Evolutionary conservation across 2,888 invertebrate species (phyloP), one percentile per base, ranked within the genome.

Genomic region (Parnassius glacialis): DNA sequence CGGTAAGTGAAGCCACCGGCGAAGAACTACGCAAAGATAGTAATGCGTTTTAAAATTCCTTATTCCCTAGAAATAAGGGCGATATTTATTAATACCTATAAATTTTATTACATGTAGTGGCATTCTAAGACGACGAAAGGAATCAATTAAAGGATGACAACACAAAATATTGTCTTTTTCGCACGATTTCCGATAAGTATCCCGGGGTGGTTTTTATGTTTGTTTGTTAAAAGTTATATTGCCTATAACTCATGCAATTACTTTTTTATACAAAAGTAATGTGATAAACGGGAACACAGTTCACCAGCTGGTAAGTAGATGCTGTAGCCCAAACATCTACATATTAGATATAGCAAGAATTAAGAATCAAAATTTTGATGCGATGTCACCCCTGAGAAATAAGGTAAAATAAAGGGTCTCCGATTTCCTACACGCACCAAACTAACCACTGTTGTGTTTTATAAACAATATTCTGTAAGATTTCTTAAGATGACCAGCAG

Each of bases 1-100:
- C 78, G 83, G 84, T 84, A 84, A 80, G 76, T 78, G 74, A 74
- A 76, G 79, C 85, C 85, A 78, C 81, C 82, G 74, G 73, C 76
- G 80, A 73, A 60, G 76, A 70, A 67, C 59, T 25, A 52, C 51
- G 62, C 44, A 52, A 53, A 52, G 3, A 25, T 13, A 11, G 0
- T 13, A 59, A 45, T 45, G 13, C 51, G n/a, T 41, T 16, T 51
- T 43, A 57, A 10, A 34, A 2, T 16, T 60, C 59, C 68, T 64
- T 80, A 76, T 63, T 3, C 0, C 1, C 0, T 20, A 10, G 1
- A 0, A 1, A 66, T 72, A 76, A 68, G 65, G 59, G 59, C 59
- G 44, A 64, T 60, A 67, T 56, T 67, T 41, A 25, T 52, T 61
- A 20, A 59, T 65, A 68, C 20, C 54, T 2, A 20, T 57, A 50